A percentile compares a stretch with the other conserved stretches of the same genome.
Evolutionary conservation across 2,797 vertebrate genomes (phyloP).

Genomic region (Avahi laniger): DNA sequence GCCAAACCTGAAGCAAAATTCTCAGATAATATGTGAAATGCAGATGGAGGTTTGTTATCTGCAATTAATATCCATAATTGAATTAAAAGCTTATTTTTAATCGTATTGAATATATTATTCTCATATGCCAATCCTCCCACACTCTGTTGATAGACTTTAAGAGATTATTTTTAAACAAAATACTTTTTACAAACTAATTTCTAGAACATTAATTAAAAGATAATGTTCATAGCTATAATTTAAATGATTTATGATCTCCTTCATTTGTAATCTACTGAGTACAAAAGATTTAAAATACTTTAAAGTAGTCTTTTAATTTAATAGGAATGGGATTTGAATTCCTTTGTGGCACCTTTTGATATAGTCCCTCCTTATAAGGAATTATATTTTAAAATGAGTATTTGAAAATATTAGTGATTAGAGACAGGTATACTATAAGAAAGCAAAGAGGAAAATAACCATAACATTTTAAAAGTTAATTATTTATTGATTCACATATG

Average conservation of each 20-base stretch:
- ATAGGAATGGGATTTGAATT: background rate
- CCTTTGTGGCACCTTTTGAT: background rate
- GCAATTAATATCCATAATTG: constrained; percentile 57
- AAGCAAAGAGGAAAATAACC: background rate
- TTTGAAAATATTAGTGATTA: background rate
- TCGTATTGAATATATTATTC: constrained; percentile 46
- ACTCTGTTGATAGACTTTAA: constrained; percentile 30
- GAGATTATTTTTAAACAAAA: constrained; percentile 65
- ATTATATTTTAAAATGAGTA: constrained; percentile 8
- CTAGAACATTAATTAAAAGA: constrained; percentile 65
- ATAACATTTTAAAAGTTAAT: background rate
- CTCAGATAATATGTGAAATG: constrained; percentile 47
- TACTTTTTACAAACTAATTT: constrained; percentile 62
- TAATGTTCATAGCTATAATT: constrained; percentile 57
- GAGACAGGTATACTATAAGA: background rate
- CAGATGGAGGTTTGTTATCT: constrained; percentile 49
- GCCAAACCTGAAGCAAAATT: constrained; percentile 20
- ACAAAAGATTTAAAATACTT: constrained; percentile 44
- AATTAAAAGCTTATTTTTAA: constrained; percentile 58
- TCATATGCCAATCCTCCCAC: constrained; percentile 7
- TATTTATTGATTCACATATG: background rate
- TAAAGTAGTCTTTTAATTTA: constrained; percentile 46
- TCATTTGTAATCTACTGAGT: constrained; percentile 37
- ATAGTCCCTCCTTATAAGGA: background rate
- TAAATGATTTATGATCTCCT: constrained; percentile 56